These are phyloP conservation scores for Eumaeus atala DNA, from an alignment of 1,140 invertebrate species.

Conservation along the genomic window DNA sequence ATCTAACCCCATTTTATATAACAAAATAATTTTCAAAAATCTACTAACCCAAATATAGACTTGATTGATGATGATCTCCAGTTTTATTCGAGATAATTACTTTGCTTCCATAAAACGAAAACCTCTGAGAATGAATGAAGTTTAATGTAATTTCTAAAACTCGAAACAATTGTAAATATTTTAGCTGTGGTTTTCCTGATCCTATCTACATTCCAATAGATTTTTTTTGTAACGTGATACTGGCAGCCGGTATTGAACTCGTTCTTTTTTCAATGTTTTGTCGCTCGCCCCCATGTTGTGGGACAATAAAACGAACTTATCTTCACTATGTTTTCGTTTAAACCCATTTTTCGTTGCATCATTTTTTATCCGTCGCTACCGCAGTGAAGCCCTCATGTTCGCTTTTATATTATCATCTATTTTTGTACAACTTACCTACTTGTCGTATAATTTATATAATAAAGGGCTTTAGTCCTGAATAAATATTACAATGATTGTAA, in stretches of 20 bases:
- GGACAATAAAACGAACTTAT: conserved; percentile 63
- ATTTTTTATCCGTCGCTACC: conserved; percentile 51
- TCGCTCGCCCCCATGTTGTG: conserved; percentile 52
- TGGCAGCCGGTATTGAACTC: conserved; percentile 35
- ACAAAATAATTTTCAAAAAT: no score
- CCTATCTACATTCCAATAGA: conserved; percentile 27
- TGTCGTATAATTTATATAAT: no score
- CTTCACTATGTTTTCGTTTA: conserved; percentile 61
- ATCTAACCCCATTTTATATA: no score
- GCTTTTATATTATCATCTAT: conserved; percentile 24
- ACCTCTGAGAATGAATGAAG: no score
- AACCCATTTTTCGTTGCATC: conserved; percentile 57
- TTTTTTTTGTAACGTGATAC: conserved; percentile 43
- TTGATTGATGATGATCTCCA: no score
- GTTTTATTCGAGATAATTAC: no score
- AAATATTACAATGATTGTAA: no score
- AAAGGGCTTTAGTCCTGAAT: no score
- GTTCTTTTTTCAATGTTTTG: conserved; percentile 42
- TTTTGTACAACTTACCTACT: no score
- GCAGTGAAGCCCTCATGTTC: conserved; percentile 47
- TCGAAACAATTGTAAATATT: background rate
- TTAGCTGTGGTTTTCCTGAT: conserved; percentile 18
- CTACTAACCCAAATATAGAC: no score
- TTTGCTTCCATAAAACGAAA: no score
- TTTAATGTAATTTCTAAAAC: background rate